phyloP scores from a whole-genome alignment of 1,140 invertebrate species.

The Eufriesea mexicana region DNA sequence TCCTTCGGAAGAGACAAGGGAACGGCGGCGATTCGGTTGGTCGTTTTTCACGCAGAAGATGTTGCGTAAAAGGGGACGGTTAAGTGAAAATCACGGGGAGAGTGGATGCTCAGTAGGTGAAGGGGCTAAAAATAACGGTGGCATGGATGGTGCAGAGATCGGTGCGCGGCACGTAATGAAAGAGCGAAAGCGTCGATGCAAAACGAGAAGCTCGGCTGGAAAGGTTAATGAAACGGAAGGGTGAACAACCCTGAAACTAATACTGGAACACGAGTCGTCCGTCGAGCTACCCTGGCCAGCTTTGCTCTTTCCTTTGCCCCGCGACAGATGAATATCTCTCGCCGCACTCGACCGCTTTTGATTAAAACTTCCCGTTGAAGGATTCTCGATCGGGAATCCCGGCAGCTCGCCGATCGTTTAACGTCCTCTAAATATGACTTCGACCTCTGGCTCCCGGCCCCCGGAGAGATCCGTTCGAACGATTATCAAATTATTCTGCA shows the following conservation, averaged over 20 bases:
- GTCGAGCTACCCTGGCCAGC: not conserved
- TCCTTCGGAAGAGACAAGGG: not conserved
- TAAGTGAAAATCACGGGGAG: slow-evolving; percentile 2
- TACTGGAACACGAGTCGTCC: slow-evolving; percentile 47
- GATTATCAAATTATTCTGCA: slow-evolving; percentile 11
- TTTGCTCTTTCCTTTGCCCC: slow-evolving; percentile 41
- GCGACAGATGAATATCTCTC: slow-evolving; percentile 30
- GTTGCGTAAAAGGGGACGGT: not conserved
- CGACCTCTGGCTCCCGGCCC: not conserved
- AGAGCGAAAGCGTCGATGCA: slow-evolving; percentile 45
- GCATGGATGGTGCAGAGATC: slow-evolving; percentile 30
- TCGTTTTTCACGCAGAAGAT: not conserved
- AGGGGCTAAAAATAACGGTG: slow-evolving; percentile 43
- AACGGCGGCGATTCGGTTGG: not conserved
- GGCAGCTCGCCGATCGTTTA: not conserved
- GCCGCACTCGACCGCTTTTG: slow-evolving; percentile 19
- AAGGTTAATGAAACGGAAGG: slow-evolving; percentile 80
- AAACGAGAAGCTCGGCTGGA: slow-evolving; percentile 40
- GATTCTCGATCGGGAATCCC: not conserved
- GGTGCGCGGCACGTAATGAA: slow-evolving; percentile 32
- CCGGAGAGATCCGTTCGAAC: not conserved
- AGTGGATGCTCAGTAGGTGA: slow-evolving; percentile 3
- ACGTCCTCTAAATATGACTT: not conserved
- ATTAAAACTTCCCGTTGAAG: slow-evolving; percentile 23
- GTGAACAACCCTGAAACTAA: slow-evolving; percentile 70